A percentile compares a stretch with the other conserved stretches of the same genome.
Conservation (phyloP, 2,113 vertebrate genomes). For the Microtus pennsylvanicus region DNA sequence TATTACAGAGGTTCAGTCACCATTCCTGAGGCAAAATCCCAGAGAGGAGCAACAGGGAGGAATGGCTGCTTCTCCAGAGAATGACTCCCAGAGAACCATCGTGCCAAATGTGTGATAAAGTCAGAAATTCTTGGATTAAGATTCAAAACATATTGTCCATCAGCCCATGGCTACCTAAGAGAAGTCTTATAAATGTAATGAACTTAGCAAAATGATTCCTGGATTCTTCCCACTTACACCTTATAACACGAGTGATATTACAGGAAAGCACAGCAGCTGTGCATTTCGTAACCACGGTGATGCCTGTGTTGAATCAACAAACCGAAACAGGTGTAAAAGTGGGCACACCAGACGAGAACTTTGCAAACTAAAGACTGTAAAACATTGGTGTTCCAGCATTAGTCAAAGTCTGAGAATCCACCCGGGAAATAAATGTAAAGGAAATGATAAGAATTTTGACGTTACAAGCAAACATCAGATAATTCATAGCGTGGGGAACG, state of each 20-base stretch:
- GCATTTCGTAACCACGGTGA: not conserved
- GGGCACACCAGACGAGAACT: not conserved
- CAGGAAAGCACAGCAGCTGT: not conserved
- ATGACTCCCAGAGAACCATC: not conserved
- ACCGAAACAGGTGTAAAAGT: not conserved
- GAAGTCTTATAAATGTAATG: not conserved
- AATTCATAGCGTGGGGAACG: not conserved
- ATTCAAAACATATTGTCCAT: not conserved
- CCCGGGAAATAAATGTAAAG: not conserved
- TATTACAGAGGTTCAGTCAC: not conserved
- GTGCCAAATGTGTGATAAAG: not conserved
- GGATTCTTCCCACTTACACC: not conserved
- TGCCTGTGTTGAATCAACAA: not conserved
- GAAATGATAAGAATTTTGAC: not conserved
- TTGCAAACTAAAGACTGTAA: not conserved
- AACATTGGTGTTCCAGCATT: not conserved
- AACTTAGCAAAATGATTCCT: not conserved
- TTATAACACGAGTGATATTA: not conserved
- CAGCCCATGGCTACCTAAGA: not conserved
- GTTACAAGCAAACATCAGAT: not conserved
- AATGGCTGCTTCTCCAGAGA: not conserved
- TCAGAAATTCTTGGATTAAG: not conserved
- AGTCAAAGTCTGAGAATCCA: not conserved
- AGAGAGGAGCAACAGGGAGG: not conserved
- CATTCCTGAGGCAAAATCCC: not conserved